These are phyloP conservation scores for Coptodon rendalli DNA, from an alignment of 2,113 vertebrate genomes.

Conservation along the genomic window DNA sequence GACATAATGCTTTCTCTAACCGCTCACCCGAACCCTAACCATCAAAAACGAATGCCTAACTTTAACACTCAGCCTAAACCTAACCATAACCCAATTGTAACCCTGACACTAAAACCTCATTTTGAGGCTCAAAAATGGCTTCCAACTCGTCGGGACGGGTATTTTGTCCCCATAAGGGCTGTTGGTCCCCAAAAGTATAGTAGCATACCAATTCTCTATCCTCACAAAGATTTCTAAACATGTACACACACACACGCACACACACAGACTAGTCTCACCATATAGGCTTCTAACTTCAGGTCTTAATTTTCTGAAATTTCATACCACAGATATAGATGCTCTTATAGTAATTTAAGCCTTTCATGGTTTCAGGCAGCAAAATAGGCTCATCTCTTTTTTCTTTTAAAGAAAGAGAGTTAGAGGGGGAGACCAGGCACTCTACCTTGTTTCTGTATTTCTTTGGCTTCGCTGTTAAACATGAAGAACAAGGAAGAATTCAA, in stretches of 20 bases:
- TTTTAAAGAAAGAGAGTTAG: not conserved
- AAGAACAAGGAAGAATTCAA: not conserved
- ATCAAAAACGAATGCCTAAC: too few species aligned
- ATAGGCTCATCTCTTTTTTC: not conserved
- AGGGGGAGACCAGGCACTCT: not conserved
- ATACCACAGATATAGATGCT: conserved; percentile 7
- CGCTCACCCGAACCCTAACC: too few species aligned
- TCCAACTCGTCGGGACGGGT: accelerated
- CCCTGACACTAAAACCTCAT: not conserved
- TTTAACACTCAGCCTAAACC: not conserved
- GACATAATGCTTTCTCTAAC: too few species aligned
- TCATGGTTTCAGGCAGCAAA: conserved; percentile 12
- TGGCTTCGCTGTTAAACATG: not conserved
- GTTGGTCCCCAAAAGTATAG: not conserved
- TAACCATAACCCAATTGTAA: not conserved
- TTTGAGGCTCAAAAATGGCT: not conserved
- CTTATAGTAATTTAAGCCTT: conserved; percentile 20
- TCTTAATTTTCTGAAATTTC: conserved; percentile 38
- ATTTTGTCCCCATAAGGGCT: not conserved
- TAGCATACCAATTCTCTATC: not conserved
- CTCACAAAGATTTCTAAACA: not conserved
- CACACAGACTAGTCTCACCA: not conserved
- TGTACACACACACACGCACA: not conserved
- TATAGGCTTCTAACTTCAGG: not conserved
- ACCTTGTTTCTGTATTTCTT: not conserved